Base-by-base conservation (phyloP, 2,113 vertebrate species). In the Zosterops japonicus region DNA sequence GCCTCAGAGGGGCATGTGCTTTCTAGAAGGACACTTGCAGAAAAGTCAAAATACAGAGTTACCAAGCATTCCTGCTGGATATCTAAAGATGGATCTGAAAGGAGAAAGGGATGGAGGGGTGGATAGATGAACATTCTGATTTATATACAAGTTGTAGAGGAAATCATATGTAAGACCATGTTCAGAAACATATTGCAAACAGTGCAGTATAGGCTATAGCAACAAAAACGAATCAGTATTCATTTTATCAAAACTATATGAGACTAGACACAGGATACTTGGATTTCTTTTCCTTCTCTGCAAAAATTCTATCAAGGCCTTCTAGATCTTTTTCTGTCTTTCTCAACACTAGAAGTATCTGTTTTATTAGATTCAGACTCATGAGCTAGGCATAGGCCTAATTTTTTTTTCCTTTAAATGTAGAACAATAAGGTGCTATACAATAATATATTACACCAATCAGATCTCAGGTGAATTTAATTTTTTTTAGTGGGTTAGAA, bases 41-140 rank as follows among this genome's bases (percentile, higher is more conserved):
- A 72, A 77, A 84, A 84, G 55, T 46, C 72, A 87, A 83, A 91
- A 75, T 27, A 70, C 5, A 46, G 76, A 91, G 22, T 61, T 61
- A 77, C 6, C 0, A 1, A 74, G 20, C 11, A 65, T 27, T 80
- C 31, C 17, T 77, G 13, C 20, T 74, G 28, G 64, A 57, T 50
- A 33, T 18, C 50, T 59, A 35, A 89, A 87, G 36, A 46, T 11
- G 16, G 23, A 24, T 41, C 28, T 44, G 39, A 67, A 87, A 61
- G 9, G 29, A 33, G 16, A 14, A 81, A 78, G 31, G 5, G 3
- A 44, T 52, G 9, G 28, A 67, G 42, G 7, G 42, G 20, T 46
- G 46, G 20, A 46, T 46, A 20, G 47, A 44, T 55, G 55, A 88
- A 35, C 9, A 11, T 59, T 72, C 28, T 77, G 57, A 60, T 72